phyloP scores from a whole-genome alignment of 2,113 vertebrate genomes.

The Oreochromis spilurus region DNA sequence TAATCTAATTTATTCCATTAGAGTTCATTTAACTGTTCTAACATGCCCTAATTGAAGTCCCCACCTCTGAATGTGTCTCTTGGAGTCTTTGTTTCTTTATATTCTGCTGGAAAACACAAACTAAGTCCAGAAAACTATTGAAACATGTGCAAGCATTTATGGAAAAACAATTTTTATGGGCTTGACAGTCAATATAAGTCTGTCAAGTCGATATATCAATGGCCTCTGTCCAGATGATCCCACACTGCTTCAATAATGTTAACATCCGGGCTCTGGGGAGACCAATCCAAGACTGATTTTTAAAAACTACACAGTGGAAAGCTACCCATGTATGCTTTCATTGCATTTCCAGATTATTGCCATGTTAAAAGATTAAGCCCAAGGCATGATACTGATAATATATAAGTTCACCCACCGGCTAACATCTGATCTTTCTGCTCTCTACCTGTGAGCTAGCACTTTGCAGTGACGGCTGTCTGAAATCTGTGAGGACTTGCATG shows the following conservation, averaged over 20 bases:
- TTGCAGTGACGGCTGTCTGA: background rate
- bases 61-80: background rate
- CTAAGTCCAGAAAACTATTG: background rate
- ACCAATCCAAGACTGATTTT: background rate
- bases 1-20: constrained; percentile 23
- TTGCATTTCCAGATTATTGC: background rate
- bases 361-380: background rate
- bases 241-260: background rate
- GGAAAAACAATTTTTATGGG: background rate
- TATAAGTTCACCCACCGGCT: background rate
- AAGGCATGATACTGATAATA: background rate
- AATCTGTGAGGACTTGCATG: constrained; percentile 20
- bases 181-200: background rate
- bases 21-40: constrained; percentile 6
- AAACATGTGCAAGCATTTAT: background rate
- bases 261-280: background rate
- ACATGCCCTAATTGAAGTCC: background rate
- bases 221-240: background rate
- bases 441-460: background rate
- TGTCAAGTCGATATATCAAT: background rate
- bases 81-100: background rate
- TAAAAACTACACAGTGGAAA: background rate
- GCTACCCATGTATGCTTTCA: background rate
- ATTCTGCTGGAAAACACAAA: background rate
- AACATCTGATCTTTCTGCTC: background rate